Percentiles rank a stretch among this genome's conserved stretches.
These are phyloP conservation scores for Triplophysa siluroides DNA, from an alignment of 2,113 vertebrate species.

Conservation along the genomic window DNA sequence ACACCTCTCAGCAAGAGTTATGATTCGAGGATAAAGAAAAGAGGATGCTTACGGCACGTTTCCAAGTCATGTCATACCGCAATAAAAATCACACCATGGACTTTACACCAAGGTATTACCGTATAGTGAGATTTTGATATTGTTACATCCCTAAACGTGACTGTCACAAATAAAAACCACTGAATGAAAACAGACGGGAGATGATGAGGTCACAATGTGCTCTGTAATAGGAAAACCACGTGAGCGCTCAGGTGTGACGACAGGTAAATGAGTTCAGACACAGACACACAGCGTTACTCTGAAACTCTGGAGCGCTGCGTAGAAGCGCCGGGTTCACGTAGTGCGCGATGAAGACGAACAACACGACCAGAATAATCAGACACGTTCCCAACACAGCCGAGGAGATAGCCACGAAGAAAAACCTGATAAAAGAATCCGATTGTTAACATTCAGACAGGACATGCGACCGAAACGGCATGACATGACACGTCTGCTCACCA, in stretches of 20 bases:
- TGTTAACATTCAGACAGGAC: not conserved
- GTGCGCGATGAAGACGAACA: conserved; percentile 76
- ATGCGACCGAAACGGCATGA: too few relatives aligned
- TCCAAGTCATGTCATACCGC: too few relatives aligned
- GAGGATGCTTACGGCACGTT: too few relatives aligned
- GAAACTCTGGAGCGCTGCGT: conserved; percentile 71
- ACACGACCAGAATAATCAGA: conserved; percentile 62
- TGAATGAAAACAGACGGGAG: too few relatives aligned
- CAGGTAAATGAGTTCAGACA: not conserved
- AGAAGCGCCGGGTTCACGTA: conserved; percentile 70
- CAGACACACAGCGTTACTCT: conserved; percentile 60
- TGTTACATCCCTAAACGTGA: too few relatives aligned
- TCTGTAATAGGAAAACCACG: not conserved
- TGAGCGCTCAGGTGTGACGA: not conserved
- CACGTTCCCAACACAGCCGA: conserved; percentile 69
- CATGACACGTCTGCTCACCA: conserved; percentile 65
- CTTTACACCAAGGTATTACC: too few relatives aligned
- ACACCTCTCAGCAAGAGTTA: too few relatives aligned
- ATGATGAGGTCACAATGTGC: too few relatives aligned
- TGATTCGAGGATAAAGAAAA: too few relatives aligned
- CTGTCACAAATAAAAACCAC: too few relatives aligned
- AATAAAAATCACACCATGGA: too few relatives aligned
- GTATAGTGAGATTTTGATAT: too few relatives aligned
- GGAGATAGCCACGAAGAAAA: conserved; percentile 73
- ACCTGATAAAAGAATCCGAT: conserved; percentile 64